A percentile compares a stretch with the other conserved stretches of the same genome.
These are phyloP conservation scores for Drosophila multiciliata DNA, from an alignment of 2,888 invertebrate species.

Conservation along the genomic window DNA sequence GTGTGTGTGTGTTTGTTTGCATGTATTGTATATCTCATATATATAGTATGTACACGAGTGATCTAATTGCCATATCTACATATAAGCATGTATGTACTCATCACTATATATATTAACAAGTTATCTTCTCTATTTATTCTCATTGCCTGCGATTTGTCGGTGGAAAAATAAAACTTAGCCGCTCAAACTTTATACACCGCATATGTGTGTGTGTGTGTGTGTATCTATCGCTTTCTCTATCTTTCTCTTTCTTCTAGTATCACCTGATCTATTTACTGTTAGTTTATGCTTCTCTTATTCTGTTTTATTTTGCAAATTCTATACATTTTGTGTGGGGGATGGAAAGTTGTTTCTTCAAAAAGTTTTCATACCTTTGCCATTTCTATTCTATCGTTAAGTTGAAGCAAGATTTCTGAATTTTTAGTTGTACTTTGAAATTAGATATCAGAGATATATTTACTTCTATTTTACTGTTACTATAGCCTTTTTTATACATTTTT, in stretches of 20 bases:
- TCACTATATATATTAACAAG: constrained; percentile 31
- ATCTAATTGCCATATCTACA: constrained; percentile 50
- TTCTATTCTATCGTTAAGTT: constrained; percentile 3
- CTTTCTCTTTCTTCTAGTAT: constrained; percentile 1
- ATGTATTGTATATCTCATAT: constrained; percentile 27
- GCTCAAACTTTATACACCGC: constrained; percentile 22
- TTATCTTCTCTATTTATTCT: constrained; percentile 26
- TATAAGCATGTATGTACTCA: constrained; percentile 7
- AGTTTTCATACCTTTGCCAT: neutral
- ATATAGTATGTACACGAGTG: constrained; percentile 49
- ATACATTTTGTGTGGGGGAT: neutral
- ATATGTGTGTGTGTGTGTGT: neutral
- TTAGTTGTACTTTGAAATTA: neutral
- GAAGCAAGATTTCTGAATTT: neutral
- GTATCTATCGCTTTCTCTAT: neutral
- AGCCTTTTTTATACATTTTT: neutral
- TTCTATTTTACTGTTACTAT: constrained; percentile 5
- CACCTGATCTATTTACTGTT: constrained; percentile 16
- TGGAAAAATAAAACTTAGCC: constrained; percentile 66
- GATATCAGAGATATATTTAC: neutral
- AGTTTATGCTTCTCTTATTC: constrained; percentile 18
- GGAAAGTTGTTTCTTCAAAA: neutral
- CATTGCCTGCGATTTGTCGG: constrained; percentile 61
- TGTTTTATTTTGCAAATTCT: constrained; percentile 2
- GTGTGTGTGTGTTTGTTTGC: neutral